Evolutionary conservation across 2,113 vertebrate species (phyloP).

Genomic region (Oostethus manadensis): DNA sequence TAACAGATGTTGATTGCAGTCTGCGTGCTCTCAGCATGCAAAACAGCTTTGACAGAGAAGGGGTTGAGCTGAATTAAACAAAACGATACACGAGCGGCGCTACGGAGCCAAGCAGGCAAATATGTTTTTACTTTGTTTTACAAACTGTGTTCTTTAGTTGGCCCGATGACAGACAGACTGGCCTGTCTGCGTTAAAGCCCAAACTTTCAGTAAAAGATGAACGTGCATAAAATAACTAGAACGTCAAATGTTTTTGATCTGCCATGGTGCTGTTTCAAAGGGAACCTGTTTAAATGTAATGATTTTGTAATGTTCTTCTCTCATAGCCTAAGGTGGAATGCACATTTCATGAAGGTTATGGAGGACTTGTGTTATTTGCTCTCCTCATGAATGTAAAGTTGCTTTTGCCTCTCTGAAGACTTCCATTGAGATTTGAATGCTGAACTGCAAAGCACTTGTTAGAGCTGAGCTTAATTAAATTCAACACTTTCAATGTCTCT

Average conservation of each 20-base stretch:
- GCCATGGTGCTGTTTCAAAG: slow-evolving; percentile 54
- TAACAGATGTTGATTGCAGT: slow-evolving; percentile 80
- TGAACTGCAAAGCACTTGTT: slow-evolving; percentile 68
- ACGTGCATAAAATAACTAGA: slow-evolving; percentile 23
- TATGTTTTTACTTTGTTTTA: slow-evolving; percentile 23
- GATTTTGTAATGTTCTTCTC: slow-evolving; percentile 52
- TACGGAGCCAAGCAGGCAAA: slow-evolving; percentile 43
- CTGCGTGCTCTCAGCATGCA: slow-evolving; percentile 59
- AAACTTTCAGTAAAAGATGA: slow-evolving; percentile 16
- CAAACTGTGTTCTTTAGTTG: slow-evolving; percentile 22
- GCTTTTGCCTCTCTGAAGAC: slow-evolving; percentile 61
- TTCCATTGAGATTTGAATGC: slow-evolving; percentile 62
- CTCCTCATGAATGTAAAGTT: slow-evolving; percentile 69
- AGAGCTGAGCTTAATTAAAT: slow-evolving; percentile 58
- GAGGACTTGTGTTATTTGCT: slow-evolving; percentile 53
- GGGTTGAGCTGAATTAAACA: slow-evolving; percentile 8
- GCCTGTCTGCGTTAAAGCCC: slow-evolving; percentile 38
- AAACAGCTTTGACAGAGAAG: slow-evolving; percentile 55
- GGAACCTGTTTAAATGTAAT: slow-evolving; percentile 56
- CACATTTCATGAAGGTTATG: slow-evolving; percentile 75
- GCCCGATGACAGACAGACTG: slow-evolving; percentile 26
- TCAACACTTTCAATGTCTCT: slow-evolving; percentile 38
- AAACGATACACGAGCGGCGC: slow-evolving; percentile 24
- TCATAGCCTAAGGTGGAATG: slow-evolving; percentile 71
- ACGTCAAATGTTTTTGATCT: slow-evolving; percentile 49